Percentiles rank a stretch among this genome's conserved stretches.
Conservation (phyloP, 2,888 invertebrate species). For the Opisthograptis luteolata region DNA sequence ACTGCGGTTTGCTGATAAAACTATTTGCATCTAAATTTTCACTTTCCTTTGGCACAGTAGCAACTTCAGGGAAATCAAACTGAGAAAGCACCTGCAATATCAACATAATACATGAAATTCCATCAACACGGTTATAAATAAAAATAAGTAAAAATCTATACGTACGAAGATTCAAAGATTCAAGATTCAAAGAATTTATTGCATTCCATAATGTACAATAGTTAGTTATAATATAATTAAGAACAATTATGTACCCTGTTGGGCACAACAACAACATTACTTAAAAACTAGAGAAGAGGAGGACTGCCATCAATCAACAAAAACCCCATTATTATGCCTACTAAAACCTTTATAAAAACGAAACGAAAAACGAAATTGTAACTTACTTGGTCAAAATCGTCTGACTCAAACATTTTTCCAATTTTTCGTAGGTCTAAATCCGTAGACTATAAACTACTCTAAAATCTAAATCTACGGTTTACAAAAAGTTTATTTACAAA, state of each 20-base stretch:
- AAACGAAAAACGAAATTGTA: too few species aligned
- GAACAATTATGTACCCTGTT: too few species aligned
- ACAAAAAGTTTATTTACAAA: too few species aligned
- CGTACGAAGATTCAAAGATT: background rate
- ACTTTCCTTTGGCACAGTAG: constrained; percentile 7
- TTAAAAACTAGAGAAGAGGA: too few species aligned
- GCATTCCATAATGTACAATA: too few species aligned
- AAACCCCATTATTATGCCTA: too few species aligned
- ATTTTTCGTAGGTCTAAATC: background rate
- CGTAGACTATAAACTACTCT: background rate
- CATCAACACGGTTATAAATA: background rate
- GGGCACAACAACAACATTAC: too few species aligned
- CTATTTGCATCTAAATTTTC: background rate
- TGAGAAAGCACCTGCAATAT: constrained; percentile 66
- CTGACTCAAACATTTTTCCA: constrained; percentile 72
- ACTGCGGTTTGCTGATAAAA: background rate
- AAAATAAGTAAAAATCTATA: background rate
- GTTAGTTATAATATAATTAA: too few species aligned
- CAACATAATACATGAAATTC: background rate
- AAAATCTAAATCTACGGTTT: too few species aligned
- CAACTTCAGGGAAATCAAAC: constrained; percentile 64
- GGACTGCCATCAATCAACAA: too few species aligned
- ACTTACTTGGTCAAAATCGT: constrained; percentile 74
- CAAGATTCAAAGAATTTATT: too few species aligned
- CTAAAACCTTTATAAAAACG: too few species aligned